These are phyloP conservation scores for Vespertilio murinus DNA, from an alignment of 2,797 vertebrate species.

Conservation along the genomic window DNA sequence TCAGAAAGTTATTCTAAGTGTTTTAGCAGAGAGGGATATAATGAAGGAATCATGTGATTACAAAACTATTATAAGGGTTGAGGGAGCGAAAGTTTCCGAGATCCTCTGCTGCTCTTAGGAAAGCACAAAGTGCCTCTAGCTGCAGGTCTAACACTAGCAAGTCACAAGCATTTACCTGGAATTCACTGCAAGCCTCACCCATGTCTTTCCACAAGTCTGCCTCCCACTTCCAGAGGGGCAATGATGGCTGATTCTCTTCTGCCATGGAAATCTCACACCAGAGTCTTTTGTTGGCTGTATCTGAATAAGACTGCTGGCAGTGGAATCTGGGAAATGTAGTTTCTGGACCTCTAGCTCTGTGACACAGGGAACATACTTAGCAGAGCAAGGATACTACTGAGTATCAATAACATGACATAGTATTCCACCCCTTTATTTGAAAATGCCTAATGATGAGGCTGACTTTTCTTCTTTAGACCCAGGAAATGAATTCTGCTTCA, in stretches of 20 bases:
- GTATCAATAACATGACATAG: background rate
- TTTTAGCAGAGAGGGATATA: conserved; percentile 30
- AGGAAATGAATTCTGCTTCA: background rate
- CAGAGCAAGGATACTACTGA: background rate
- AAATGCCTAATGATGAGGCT: background rate
- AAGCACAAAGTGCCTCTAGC: background rate
- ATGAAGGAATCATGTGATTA: background rate
- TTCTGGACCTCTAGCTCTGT: background rate
- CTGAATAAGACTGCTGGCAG: background rate
- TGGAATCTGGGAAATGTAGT: background rate
- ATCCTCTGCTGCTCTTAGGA: background rate
- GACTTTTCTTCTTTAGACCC: background rate
- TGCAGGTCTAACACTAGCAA: background rate
- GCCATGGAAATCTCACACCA: background rate
- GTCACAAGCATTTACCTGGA: background rate
- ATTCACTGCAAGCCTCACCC: background rate
- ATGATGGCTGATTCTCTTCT: background rate
- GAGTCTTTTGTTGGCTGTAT: background rate
- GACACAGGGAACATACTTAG: background rate
- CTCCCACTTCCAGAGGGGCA: background rate
- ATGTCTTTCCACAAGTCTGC: background rate
- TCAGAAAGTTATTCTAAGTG: background rate
- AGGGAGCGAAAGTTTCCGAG: background rate
- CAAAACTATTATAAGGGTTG: background rate
- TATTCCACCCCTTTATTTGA: background rate